Conservation (phyloP, 2,888 invertebrate species). For the Cephonodes hylas region DNA sequence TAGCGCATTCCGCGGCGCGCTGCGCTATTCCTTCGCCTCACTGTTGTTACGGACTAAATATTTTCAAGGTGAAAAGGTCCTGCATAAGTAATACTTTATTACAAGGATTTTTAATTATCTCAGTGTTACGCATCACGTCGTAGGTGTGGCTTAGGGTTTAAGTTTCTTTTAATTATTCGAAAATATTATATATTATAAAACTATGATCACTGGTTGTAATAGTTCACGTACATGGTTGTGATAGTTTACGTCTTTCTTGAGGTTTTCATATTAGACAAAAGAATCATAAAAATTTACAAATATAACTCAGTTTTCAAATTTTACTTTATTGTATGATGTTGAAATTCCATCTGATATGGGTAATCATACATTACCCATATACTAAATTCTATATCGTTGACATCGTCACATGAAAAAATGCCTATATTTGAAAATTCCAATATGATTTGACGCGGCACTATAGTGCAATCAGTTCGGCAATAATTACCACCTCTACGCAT, state of each 20-base stretch:
- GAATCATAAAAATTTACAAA: too few relatives aligned
- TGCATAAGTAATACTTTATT: background rate
- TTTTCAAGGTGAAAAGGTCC: background rate
- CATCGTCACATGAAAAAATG: too few relatives aligned
- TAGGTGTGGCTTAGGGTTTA: background rate
- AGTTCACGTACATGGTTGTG: too few relatives aligned
- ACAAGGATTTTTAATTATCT: too few relatives aligned
- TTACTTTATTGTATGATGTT: background rate
- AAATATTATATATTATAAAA: too few relatives aligned
- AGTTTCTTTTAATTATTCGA: background rate
- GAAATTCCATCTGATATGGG: background rate
- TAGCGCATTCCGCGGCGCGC: background rate
- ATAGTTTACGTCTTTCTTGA: too few relatives aligned
- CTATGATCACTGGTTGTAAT: too few relatives aligned
- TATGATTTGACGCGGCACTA: background rate
- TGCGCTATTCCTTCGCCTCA: background rate
- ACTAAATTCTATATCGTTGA: too few relatives aligned
- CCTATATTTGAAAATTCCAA: background rate
- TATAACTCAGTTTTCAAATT: background rate
- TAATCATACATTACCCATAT: too few relatives aligned
- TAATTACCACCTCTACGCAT: background rate
- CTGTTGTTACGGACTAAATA: constrained; percentile 3
- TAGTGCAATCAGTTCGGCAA: background rate
- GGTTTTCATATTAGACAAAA: too few relatives aligned
- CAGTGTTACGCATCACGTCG: too few relatives aligned